Evolutionary conservation across 2,797 vertebrate species (phyloP).

Genomic region (Schizopygopsis pylzovi): DNA sequence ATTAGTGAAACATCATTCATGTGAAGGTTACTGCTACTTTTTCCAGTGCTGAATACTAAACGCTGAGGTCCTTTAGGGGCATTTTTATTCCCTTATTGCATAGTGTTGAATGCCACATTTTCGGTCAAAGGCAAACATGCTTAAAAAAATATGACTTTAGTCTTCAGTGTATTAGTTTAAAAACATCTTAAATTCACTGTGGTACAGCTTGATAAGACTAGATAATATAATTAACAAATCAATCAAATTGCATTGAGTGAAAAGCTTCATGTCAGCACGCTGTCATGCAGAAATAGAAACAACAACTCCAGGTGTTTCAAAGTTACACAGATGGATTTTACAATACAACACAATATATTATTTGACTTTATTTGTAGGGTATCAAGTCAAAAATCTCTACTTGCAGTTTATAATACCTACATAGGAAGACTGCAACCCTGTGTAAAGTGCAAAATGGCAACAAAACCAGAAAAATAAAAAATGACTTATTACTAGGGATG

Average conservation of each 20-base stretch:
- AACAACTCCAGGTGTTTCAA: not conserved
- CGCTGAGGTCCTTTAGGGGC: not conserved
- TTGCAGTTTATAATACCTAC: not conserved
- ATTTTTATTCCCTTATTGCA: constrained; percentile 30
- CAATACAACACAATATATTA: constrained; percentile 6
- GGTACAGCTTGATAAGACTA: not conserved
- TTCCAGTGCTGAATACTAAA: not conserved
- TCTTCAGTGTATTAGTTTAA: constrained; percentile 22
- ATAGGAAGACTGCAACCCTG: not conserved
- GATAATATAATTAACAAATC: not conserved
- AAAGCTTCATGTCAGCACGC: not conserved
- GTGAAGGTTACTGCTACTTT: not conserved
- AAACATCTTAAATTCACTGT: not conserved
- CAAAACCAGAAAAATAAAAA: not conserved
- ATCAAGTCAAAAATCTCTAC: not conserved
- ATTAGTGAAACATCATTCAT: not conserved
- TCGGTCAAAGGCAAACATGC: not conserved
- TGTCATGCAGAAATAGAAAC: not conserved
- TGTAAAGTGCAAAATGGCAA: constrained; percentile 16
- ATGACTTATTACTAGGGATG: not conserved
- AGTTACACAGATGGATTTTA: not conserved
- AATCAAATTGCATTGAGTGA: not conserved
- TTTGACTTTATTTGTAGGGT: not conserved
- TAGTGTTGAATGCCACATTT: constrained; percentile 1
- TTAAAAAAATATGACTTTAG: constrained; percentile 2